A percentile compares a stretch with the other conserved stretches of the same genome.
Evolutionary conservation across 2,888 invertebrate species (phyloP).

Genomic region (Ophioninae sp.): DNA sequence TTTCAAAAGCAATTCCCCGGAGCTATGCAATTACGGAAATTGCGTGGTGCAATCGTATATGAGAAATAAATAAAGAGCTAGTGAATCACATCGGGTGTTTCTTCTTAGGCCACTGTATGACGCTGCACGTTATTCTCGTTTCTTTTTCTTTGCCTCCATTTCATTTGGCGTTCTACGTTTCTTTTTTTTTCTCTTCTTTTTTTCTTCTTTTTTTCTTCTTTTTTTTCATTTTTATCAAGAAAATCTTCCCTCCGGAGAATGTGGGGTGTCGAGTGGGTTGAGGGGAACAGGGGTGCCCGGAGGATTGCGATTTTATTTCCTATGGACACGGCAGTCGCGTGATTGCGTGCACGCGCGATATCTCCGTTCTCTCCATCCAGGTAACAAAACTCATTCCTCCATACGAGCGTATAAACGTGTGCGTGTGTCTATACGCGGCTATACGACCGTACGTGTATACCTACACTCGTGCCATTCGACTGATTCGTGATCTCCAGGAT

Average conservation of each 20-base stretch:
- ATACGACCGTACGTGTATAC: not conserved
- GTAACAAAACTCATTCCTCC: constrained; percentile 51
- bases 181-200: constrained; percentile 14
- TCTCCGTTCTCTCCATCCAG: constrained; percentile 45
- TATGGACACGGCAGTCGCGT: constrained; percentile 69
- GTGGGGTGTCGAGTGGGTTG: not conserved
- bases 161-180: constrained; percentile 27
- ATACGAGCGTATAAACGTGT: constrained; percentile 13
- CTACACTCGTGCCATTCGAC: not conserved
- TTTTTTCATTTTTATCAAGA: constrained; percentile 48
- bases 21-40: constrained; percentile 11
- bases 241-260: constrained; percentile 21
- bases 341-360: constrained; percentile 69
- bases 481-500: not conserved
- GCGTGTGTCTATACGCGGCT: constrained; percentile 3
- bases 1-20: not conserved
- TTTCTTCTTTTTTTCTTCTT: constrained; percentile 21
- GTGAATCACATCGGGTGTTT: constrained; percentile 12
- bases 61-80: constrained; percentile 11
- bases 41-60: constrained; percentile 8
- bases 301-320: constrained; percentile 70
- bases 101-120: constrained; percentile 12
- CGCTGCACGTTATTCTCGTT: constrained; percentile 17
- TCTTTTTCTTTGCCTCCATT: constrained; percentile 22
- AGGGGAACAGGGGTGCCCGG: constrained; percentile 9